phyloP scores from a whole-genome alignment of 2,797 vertebrate genomes.

The Lagorchestes hirsutus region DNA sequence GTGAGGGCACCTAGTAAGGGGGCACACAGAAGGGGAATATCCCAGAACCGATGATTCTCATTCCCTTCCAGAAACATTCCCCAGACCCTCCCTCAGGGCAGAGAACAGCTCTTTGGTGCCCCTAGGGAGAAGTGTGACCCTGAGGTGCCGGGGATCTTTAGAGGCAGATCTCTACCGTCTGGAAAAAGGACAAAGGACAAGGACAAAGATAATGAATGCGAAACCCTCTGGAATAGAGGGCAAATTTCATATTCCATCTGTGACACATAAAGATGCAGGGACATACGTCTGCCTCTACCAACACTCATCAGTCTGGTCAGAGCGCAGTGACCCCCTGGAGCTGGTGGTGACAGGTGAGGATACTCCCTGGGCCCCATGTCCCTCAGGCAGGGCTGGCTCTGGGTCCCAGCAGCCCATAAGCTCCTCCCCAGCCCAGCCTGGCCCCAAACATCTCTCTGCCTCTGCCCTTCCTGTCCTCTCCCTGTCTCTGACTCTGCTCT shows the following conservation, averaged over 20 bases:
- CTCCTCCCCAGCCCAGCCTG: background rate
- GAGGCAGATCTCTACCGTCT: too few relatives aligned
- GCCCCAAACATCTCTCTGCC: background rate
- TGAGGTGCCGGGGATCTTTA: too few relatives aligned
- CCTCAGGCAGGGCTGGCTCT: background rate
- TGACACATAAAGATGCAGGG: background rate
- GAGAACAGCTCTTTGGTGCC: too few relatives aligned
- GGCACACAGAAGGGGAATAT: too few relatives aligned
- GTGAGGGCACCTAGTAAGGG: too few relatives aligned
- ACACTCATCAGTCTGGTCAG: fast-evolving
- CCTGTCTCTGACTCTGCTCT: background rate
- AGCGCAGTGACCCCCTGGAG: background rate
- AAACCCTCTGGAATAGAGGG: fast-evolving
- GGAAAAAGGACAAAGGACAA: too few relatives aligned
- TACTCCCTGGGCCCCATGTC: too few relatives aligned
- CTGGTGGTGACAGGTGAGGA: background rate
- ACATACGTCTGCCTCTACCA: background rate
- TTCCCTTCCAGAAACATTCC: too few relatives aligned
- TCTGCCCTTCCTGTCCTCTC: background rate
- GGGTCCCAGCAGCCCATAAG: too few relatives aligned
- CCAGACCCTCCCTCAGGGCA: too few relatives aligned
- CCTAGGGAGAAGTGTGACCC: too few relatives aligned
- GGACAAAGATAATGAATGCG: fast-evolving
- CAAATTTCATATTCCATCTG: background rate
- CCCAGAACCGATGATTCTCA: too few relatives aligned